These are phyloP conservation scores for Doris montereyensis DNA, from an alignment of 2,888 invertebrate genomes.

Conservation along the genomic window DNA sequence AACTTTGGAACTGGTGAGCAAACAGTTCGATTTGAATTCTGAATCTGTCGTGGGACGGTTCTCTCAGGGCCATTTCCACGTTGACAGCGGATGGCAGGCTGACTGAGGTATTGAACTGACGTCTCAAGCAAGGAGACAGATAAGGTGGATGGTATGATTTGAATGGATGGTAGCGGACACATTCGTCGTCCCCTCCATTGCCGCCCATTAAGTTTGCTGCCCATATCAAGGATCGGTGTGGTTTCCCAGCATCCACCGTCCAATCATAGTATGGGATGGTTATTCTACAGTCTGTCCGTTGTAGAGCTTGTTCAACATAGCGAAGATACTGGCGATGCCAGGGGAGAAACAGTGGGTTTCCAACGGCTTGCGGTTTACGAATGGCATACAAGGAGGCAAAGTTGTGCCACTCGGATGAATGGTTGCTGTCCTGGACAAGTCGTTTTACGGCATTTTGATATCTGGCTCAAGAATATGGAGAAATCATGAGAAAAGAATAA, in stretches of 20 bases:
- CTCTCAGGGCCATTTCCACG: slow-evolving; percentile 62
- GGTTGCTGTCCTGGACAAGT: slow-evolving; percentile 52
- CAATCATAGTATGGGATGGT: slow-evolving; percentile 71
- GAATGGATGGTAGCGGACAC: slow-evolving; percentile 69
- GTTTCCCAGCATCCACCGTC: slow-evolving; percentile 67
- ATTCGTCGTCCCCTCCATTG: slow-evolving; percentile 60
- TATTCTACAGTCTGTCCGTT: slow-evolving; percentile 63
- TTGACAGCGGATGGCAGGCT: slow-evolving; percentile 66
- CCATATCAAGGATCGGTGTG: slow-evolving; percentile 64
- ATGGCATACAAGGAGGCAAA: slow-evolving; percentile 61
- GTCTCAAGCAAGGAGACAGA: slow-evolving; percentile 65
- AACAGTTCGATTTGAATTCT: slow-evolving; percentile 59
- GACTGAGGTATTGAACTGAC: slow-evolving; percentile 62
- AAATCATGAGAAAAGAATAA: too few relatives aligned
- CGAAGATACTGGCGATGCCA: slow-evolving; percentile 69
- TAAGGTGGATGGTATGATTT: slow-evolving; percentile 62
- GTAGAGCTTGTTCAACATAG: slow-evolving; percentile 62
- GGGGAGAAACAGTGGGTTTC: slow-evolving; percentile 62
- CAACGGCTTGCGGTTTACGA: slow-evolving; percentile 64
- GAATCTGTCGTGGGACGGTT: slow-evolving; percentile 60
- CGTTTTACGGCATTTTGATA: slow-evolving; percentile 64
- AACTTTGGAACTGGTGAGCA: slow-evolving; percentile 60
- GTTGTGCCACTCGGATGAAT: slow-evolving; percentile 64
- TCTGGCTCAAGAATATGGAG: too few relatives aligned
- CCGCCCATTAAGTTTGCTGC: slow-evolving; percentile 69